Conservation (phyloP, 2,888 invertebrate genomes). For the Nowickia ferox region DNA sequence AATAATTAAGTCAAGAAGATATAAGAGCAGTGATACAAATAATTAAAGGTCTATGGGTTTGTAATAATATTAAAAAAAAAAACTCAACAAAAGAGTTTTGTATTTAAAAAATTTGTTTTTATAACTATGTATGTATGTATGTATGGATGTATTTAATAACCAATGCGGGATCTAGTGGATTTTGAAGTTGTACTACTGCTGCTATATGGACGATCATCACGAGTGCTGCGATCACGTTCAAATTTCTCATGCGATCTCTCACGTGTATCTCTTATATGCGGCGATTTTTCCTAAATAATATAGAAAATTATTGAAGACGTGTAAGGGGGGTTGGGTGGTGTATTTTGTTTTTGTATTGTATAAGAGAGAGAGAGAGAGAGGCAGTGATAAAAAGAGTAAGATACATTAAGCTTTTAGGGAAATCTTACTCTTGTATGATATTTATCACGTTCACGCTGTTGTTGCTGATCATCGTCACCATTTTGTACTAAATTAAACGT, state of each 20-base stretch:
- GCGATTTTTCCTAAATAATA: conserved; percentile 89
- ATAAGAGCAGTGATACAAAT: conserved; percentile 32
- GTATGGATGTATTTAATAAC: conserved; percentile 73
- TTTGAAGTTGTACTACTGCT: conserved; percentile 77
- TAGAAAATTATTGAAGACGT: conserved; percentile 69
- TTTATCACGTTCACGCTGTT: conserved; percentile 89
- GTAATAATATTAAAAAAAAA: conserved; percentile 24
- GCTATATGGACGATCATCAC: conserved; percentile 88
- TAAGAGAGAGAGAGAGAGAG: conserved; percentile 1
- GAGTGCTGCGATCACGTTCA: conserved; percentile 83
- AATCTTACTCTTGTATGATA: conserved; percentile 89
- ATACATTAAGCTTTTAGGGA: conserved; percentile 58
- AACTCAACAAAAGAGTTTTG: conserved; percentile 39
- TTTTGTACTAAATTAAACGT: conserved; percentile 85
- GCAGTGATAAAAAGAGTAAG: conserved; percentile 38
- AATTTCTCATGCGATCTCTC: conserved; percentile 90
- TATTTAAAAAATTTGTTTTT: neutral
- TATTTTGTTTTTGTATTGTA: conserved; percentile 40
- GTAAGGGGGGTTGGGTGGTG: conserved; percentile 58
- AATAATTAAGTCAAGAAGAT: conserved; percentile 30
- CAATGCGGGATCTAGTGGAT: conserved; percentile 80
- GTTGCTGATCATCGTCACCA: conserved; percentile 88
- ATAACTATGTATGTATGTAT: neutral
- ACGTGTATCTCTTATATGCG: conserved; percentile 86
- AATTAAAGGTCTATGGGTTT: conserved; percentile 31